A percentile compares a stretch with the other conserved stretches of the same genome.
Evolutionary conservation across 2,797 vertebrate species (phyloP).

Genomic region (Hypotaenidia okinawae): DNA sequence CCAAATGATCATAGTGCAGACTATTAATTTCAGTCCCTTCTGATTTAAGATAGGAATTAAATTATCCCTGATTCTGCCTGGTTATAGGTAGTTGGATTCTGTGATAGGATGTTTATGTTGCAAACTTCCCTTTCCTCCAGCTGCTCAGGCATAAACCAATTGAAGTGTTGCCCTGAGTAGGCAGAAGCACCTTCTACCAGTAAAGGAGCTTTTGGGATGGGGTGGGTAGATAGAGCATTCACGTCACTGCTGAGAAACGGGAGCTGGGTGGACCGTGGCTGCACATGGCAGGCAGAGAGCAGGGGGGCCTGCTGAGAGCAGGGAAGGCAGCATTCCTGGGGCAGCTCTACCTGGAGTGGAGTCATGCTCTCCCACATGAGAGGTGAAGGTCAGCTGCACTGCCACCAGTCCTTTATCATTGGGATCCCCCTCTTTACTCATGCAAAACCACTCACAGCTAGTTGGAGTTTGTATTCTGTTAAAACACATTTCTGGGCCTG

Average conservation of each 20-base stretch:
- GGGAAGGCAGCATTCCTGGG: background rate
- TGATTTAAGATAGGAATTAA: background rate
- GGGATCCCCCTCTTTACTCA: background rate
- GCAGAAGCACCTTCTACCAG: background rate
- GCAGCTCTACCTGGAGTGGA: background rate
- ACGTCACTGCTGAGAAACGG: accelerated
- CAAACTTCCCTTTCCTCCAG: background rate
- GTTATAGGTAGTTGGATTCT: background rate
- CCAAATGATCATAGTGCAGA: background rate
- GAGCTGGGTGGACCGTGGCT: accelerated
- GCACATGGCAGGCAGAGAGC: background rate
- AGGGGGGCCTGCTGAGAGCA: background rate
- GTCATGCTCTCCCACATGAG: accelerated
- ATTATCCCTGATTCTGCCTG: background rate
- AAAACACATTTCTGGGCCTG: background rate
- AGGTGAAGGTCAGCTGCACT: background rate
- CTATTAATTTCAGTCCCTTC: background rate
- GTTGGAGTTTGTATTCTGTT: background rate
- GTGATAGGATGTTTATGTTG: background rate
- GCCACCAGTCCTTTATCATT: background rate
- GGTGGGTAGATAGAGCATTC: background rate
- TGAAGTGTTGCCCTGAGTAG: background rate
- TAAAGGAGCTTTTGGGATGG: background rate
- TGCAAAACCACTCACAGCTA: background rate
- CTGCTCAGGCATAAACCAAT: background rate